Base-by-base conservation (phyloP, 53 echinoderm and acorn worm genomes). In the Temnopleurus reevesii region DNA sequence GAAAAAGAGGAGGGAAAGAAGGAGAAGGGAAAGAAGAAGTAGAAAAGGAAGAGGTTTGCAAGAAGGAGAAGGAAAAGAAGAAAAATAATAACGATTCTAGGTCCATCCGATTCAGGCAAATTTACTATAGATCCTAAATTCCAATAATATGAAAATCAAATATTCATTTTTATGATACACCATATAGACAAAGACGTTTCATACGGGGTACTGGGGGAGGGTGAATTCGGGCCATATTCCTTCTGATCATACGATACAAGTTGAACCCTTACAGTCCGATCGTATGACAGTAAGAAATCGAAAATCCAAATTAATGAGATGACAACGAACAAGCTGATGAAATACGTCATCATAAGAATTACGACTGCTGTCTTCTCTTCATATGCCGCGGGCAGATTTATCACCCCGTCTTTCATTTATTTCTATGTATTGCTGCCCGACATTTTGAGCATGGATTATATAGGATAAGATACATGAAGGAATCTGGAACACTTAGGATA, bases 251-350 rank as follows among this genome's bases (percentile, higher is more conserved):
- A 71, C 41, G 71, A 71, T 43, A 71, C 43, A 71, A 60, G 21
- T 21, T 41, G 38, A 71, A 41, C 38, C 41, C 66, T 41, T 71
- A 41, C 36, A n/a, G 36, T 38, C 43, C 45, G 24, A 79, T 79
- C 49, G 41, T 26, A 79, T 79, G 79, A 79, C 79, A 29, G 46
- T 49, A 49, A 29, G 49, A 29, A 49, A 79, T 79, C 49, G 49
- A 79, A 79, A 79, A 79, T 79, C 49, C 49, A 79, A 79, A 79
- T 79, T 79, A 79, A 79, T 79, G 79, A 79, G 79, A 79, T 46
- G 79, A 49, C 79, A 46, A 2, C 46, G 47, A 28, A 21, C 49
- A 10, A 28, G 51, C 30, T 79, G 79, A 79, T 79, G 79, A 79
- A 79, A 79, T 46, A 46, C 30, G 79, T 79, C 79, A 79, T 79